Evolutionary conservation across 2,797 vertebrate species (phyloP).

Genomic region (Gambelia wislizenii): DNA sequence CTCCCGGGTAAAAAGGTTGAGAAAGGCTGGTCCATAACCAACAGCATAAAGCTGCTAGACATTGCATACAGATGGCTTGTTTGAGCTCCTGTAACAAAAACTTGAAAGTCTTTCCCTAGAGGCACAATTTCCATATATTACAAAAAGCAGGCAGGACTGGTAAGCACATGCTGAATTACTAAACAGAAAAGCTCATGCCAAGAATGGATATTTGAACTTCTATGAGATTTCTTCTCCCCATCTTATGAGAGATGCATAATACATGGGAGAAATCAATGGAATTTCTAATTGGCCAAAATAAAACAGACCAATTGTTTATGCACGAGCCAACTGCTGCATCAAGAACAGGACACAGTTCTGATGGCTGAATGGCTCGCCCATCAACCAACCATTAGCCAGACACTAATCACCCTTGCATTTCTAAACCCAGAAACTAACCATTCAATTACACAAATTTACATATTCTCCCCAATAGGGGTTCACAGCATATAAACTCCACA

Average conservation of each 20-base stretch:
- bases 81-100: constrained; percentile 8
- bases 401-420: too few relatives aligned
- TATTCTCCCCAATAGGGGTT: too few relatives aligned
- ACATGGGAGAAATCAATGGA: background rate
- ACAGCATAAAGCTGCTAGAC: background rate
- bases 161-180: background rate
- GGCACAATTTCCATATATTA: background rate
- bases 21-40: too few relatives aligned
- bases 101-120: background rate
- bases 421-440: too few relatives aligned
- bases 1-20: too few relatives aligned
- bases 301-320: background rate
- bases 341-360: background rate
- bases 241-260: too few relatives aligned
- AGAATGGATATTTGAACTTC: background rate
- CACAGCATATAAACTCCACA: too few relatives aligned
- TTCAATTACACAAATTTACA: too few relatives aligned
- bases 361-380: too few relatives aligned
- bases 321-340: background rate
- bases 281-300: background rate
- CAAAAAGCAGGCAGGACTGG: accelerated
- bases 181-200: background rate
- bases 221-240: background rate
- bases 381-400: too few relatives aligned
- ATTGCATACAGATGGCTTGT: background rate